Base-by-base conservation (phyloP, 2,888 invertebrate genomes). In the Cryptus armator region DNA sequence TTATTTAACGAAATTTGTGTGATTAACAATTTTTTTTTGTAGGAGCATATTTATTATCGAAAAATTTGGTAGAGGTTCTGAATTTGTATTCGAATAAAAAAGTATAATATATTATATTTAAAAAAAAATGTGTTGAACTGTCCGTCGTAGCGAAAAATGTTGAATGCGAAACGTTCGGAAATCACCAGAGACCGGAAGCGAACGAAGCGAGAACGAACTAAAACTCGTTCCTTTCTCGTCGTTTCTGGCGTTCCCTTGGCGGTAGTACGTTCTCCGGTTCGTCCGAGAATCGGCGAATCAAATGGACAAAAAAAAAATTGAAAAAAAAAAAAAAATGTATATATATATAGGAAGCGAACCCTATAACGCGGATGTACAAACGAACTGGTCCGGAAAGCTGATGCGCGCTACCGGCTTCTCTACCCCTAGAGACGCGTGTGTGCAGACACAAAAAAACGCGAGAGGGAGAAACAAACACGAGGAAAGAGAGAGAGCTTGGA, bases 221-320 rank as follows among this genome's bases (percentile, higher is more conserved):
- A 51, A 53, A 53, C 51, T 76, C 64, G 51, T 66, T 66, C 10
- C 51, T 66, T 66, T 66, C 51, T 66, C 51, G 64, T 32, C 48
- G 64, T 66, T 51, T 37, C 76, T 43, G 37, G 43, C 1, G 51
- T 53, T 66, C 76, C 76, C 76, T 51, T 51, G 76, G 76, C 66
- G 53, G 64, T 66, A 66, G 24, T 66, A 66, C 64, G 64, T 76
- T 66, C 51, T 24, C 37, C 43, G 24, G 51, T 64, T 64, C 66
- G 75, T 76, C 66, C 75, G 75, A 76, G 75, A 66, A 76, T 76
- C 51, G 43, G 51, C 75, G 64, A 76, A 64, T 76, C 75, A 64
- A 62, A 75, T 48, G 48, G 48, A 48, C 32, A 62, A 48, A 64
- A 62, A 74, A 74, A 75, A 64, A 62, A 19, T 5, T 51, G 7